These are phyloP conservation scores for Adelphocoris suturalis DNA, from an alignment of 2,888 invertebrate genomes.

Conservation along the genomic window DNA sequence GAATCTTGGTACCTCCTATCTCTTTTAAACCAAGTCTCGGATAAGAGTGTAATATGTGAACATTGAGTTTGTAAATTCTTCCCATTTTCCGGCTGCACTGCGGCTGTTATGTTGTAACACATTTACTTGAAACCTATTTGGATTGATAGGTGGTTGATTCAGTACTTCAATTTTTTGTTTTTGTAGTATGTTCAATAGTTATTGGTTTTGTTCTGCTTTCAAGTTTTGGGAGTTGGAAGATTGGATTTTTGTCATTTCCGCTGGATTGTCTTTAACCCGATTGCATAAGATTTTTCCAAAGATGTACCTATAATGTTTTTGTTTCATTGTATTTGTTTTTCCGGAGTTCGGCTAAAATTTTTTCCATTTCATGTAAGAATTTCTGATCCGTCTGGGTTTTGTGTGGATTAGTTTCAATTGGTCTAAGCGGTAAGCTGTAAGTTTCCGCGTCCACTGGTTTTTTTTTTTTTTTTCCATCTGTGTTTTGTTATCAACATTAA, in stretches of 20 bases:
- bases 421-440: not conserved
- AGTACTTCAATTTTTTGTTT: not conserved
- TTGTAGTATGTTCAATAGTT: not conserved
- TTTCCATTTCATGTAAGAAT: not conserved
- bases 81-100: constrained; percentile 10
- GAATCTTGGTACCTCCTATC: not conserved
- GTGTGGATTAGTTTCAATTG: not conserved
- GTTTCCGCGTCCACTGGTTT: not conserved
- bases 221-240: not conserved
- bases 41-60: not conserved
- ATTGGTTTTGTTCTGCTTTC: not conserved
- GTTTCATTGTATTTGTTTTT: not conserved
- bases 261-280: not conserved
- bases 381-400: not conserved
- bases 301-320: not conserved
- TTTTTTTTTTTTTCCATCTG: constrained; percentile 23
- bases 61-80: not conserved
- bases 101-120: constrained; percentile 15
- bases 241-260: not conserved
- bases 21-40: not conserved
- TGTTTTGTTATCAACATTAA: not conserved
- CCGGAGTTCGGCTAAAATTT: not conserved
- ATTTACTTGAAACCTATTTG: not conserved
- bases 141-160: not conserved
- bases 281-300: constrained; percentile 12